Conservation (phyloP, 2,113 vertebrate species). For the Panurus biarmicus region DNA sequence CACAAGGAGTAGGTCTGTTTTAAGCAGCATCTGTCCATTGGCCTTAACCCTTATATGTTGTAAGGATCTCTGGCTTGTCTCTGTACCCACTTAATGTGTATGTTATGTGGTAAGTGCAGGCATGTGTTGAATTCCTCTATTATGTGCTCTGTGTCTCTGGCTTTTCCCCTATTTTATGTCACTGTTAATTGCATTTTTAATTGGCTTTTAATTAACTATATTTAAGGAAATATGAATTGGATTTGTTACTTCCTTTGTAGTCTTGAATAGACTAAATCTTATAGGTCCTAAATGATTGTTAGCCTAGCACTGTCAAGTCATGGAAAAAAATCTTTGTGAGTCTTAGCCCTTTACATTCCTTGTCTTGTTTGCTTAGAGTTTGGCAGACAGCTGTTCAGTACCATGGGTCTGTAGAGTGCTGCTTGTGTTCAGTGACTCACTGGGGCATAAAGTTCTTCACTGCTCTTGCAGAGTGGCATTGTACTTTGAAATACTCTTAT, state of each 20-base stretch:
- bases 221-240: background rate
- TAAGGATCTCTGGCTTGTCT: background rate
- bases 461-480: background rate
- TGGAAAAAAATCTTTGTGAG: background rate
- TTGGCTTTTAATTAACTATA: background rate
- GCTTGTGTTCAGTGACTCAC: fast-evolving
- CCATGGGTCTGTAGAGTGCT: fast-evolving
- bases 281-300: background rate
- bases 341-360: background rate
- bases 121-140: background rate
- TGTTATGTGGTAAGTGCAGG: background rate
- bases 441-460: background rate
- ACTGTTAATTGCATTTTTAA: background rate
- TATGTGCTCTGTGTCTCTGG: background rate
- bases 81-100: background rate
- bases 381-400: background rate
- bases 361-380: background rate
- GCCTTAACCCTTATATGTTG: background rate
- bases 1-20: background rate
- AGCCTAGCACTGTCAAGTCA: background rate
- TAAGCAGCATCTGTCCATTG: background rate
- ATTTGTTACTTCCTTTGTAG: background rate
- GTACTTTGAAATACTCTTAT: background rate
- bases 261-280: background rate
- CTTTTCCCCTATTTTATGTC: background rate